Evolutionary conservation across 2,888 invertebrate genomes (phyloP), one percentile per base, ranked within the genome.

Genomic region (Pachycephus smyrnensis): DNA sequence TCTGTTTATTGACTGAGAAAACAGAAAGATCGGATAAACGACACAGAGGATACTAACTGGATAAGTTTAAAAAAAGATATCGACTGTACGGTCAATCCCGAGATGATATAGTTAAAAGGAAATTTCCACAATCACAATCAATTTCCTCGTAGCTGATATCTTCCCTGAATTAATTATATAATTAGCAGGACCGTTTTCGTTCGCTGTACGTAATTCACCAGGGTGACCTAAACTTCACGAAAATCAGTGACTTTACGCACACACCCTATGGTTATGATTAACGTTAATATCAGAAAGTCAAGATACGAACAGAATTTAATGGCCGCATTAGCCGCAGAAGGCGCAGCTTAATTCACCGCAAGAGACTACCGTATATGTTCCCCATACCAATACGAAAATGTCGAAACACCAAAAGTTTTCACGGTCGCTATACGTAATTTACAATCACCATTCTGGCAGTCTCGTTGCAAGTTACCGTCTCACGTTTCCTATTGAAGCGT

Each of bases 281-380:
- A 76, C 78, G 77, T 82, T 80, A 79, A 55, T 55, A 55, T 55
- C 9, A 33, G 40, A 36, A 36, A 71, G 73, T 69, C 73, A 35
- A 12, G 35, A 15, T 35, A 73, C 55, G 32, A 68, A 73, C 74
- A 76, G 32, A 76, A 73, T 78, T 79, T 81, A 84, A 84, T 84
- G 80, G 82, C 40, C 76, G 77, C 83, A 84, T 85, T 85, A 86
- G 84, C 85, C 80, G 77, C 84, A 84, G 84, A 81, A 74, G 81
- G 82, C 76, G 81, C 80, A 81, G 78, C 82, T 83, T 82, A 79
- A 82, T 83, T 84, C 82, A 82, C 78, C 81, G 36, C 73, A 31
- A 55, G 55, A 33, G 71, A 55, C 68, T 77, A 6, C n/a, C n/a
- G 31, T 32, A n/a, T 76, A 31, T 11, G 71, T 55, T 55, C 55